A percentile compares a stretch with the other conserved stretches of the same genome.
phyloP scores from a whole-genome alignment of 2,888 invertebrate genomes.

The Pollenia angustigena region DNA sequence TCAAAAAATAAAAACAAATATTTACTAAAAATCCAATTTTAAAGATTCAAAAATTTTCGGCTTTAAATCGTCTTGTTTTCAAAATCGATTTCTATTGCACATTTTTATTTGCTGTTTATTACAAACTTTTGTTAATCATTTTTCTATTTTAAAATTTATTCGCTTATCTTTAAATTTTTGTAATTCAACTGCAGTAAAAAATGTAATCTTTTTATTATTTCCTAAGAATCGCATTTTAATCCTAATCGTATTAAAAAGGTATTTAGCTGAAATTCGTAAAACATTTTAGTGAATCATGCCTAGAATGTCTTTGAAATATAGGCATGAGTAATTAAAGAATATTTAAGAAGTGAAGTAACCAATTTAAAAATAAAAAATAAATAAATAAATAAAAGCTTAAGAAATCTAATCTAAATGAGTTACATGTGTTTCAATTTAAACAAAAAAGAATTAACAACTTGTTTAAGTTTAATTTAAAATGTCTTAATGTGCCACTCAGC shows the following conservation, averaged over 20 bases:
- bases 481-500: too few species aligned
- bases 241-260: neutral
- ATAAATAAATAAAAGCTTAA: neutral
- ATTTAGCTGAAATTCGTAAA: neutral
- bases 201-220: constrained; percentile 16
- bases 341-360: too few species aligned
- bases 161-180: neutral
- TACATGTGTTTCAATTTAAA: too few species aligned
- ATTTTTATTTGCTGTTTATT: too few species aligned
- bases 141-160: neutral
- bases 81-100: too few species aligned
- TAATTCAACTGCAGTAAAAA: neutral
- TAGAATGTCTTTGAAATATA: constrained; percentile 2
- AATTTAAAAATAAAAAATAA: neutral
- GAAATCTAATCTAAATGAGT: neutral
- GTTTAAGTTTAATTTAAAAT: too few species aligned
- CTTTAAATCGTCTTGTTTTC: too few species aligned
- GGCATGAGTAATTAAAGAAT: neutral
- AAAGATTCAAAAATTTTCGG: too few species aligned
- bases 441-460: too few species aligned
- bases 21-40: too few species aligned
- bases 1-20: too few species aligned
- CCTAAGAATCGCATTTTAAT: neutral
- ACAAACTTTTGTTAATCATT: constrained; percentile 10
- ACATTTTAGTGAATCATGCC: neutral